phyloP scores from a whole-genome alignment of 1,140 invertebrate species.

The Centruroides sculpturatus region DNA sequence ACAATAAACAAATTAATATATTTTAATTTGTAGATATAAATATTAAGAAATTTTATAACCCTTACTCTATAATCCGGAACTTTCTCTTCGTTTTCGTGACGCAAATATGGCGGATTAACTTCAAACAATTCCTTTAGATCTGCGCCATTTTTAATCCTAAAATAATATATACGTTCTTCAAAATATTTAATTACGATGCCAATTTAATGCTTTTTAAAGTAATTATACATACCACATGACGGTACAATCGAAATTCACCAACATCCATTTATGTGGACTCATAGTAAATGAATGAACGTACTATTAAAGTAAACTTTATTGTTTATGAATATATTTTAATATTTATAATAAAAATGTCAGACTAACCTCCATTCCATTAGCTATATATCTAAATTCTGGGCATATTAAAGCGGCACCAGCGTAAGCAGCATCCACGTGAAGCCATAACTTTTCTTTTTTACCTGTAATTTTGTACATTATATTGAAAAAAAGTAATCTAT shows the following conservation, averaged over 20 bases:
- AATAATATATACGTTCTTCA: slow-evolving; percentile 17
- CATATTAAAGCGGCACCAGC: slow-evolving; percentile 81
- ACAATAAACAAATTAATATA: slow-evolving; percentile 8
- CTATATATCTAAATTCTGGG: slow-evolving; percentile 72
- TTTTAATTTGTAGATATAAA: too few relatives aligned
- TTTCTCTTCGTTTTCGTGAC: slow-evolving; percentile 48
- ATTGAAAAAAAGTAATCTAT: too few relatives aligned
- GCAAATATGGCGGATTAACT: slow-evolving; percentile 87
- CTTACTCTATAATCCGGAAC: slow-evolving; percentile 38
- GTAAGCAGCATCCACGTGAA: slow-evolving; percentile 77
- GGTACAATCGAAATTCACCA: slow-evolving; percentile 91
- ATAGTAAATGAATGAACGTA: slow-evolving; percentile 83
- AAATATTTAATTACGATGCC: too few relatives aligned
- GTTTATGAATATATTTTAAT: slow-evolving; percentile 25
- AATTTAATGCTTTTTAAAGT: not conserved
- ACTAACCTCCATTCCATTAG: slow-evolving; percentile 73
- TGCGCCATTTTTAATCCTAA: slow-evolving; percentile 39
- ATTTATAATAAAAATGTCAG: slow-evolving; percentile 46
- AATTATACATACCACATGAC: slow-evolving; percentile 58
- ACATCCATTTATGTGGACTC: slow-evolving; percentile 92
- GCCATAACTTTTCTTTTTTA: slow-evolving; percentile 49
- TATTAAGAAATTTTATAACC: not conserved
- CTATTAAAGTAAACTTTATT: slow-evolving; percentile 20
- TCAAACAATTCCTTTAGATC: slow-evolving; percentile 62
- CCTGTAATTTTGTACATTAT: not conserved